phyloP scores from a whole-genome alignment of 2,888 invertebrate genomes.

The Volucella zonaria region DNA sequence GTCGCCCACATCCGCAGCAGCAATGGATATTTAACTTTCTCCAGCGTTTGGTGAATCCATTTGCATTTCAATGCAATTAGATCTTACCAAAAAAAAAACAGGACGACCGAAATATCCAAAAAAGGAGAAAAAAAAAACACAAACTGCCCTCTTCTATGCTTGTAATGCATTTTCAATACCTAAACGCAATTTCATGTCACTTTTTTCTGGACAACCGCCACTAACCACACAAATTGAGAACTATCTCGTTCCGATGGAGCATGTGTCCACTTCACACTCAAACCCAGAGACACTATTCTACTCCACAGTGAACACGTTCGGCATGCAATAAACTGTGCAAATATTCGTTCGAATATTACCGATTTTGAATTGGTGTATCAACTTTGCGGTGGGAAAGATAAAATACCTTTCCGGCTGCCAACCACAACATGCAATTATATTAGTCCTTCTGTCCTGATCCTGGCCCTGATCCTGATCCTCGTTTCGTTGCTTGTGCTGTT shows the following conservation, averaged over 20 bases:
- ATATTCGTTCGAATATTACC: slow-evolving; percentile 26
- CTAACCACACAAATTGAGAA: slow-evolving; percentile 53
- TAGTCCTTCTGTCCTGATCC: background rate
- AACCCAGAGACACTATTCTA: background rate
- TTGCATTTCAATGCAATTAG: slow-evolving; percentile 69
- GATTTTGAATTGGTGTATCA: slow-evolving; percentile 59
- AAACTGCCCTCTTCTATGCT: slow-evolving; percentile 14
- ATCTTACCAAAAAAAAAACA: slow-evolving; percentile 31
- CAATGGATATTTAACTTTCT: slow-evolving; percentile 61
- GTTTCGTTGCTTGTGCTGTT: no score
- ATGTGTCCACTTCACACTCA: slow-evolving; percentile 36
- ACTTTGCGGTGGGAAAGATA: slow-evolving; percentile 50
- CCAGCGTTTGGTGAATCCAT: slow-evolving; percentile 38
- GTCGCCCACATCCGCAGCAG: slow-evolving; percentile 48
- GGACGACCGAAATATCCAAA: slow-evolving; percentile 28
- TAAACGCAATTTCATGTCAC: slow-evolving; percentile 41
- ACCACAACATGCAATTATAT: slow-evolving; percentile 55
- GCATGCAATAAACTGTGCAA: slow-evolving; percentile 19
- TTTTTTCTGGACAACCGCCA: slow-evolving; percentile 10
- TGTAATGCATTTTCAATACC: slow-evolving; percentile 20
- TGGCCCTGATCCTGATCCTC: no score
- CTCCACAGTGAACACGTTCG: slow-evolving; percentile 11
- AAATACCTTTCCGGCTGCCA: slow-evolving; percentile 37
- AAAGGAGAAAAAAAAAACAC: slow-evolving; percentile 31
- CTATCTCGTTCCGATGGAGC: slow-evolving; percentile 41